Conservation (phyloP, 2,797 vertebrate genomes). For the Champsocephalus gunnari region DNA sequence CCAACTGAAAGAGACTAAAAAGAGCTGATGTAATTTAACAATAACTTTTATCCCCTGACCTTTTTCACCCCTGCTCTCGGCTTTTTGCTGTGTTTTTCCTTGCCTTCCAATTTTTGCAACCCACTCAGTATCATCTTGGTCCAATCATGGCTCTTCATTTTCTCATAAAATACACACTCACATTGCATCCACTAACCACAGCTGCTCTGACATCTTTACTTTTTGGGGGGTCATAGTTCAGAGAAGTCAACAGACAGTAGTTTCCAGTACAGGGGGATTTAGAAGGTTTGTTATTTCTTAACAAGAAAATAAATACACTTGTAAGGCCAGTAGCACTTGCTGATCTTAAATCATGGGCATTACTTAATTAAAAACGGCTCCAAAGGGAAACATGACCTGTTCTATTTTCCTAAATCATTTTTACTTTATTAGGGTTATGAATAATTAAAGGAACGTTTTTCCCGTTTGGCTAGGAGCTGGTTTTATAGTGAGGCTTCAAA, state of each 20-base stretch:
- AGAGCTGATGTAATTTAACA: constrained; percentile 53
- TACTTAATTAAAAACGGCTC: constrained; percentile 56
- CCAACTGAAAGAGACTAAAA: constrained; percentile 57
- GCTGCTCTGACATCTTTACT: neutral
- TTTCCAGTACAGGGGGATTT: constrained; percentile 28
- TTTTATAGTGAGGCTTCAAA: neutral
- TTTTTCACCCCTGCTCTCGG: constrained; percentile 11
- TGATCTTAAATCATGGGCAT: constrained; percentile 40
- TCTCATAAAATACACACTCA: constrained; percentile 1
- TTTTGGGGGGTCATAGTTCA: neutral
- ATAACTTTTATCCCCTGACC: constrained; percentile 56
- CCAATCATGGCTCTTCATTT: constrained; percentile 13
- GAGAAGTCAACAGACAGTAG: constrained; percentile 33
- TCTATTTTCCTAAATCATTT: constrained; percentile 44
- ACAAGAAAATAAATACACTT: neutral
- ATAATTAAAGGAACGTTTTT: constrained; percentile 28
- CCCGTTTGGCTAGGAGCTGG: neutral
- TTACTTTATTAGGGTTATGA: constrained; percentile 50
- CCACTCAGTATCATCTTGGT: constrained; percentile 10
- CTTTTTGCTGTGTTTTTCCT: constrained; percentile 9
- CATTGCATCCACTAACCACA: neutral
- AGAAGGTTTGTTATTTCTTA: neutral
- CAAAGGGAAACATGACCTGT: constrained; percentile 47
- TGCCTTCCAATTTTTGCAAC: neutral
- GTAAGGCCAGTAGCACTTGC: constrained; percentile 3